Conservation (phyloP, 2,888 invertebrate genomes). For the Acanthococcus lagerstroemiae region DNA sequence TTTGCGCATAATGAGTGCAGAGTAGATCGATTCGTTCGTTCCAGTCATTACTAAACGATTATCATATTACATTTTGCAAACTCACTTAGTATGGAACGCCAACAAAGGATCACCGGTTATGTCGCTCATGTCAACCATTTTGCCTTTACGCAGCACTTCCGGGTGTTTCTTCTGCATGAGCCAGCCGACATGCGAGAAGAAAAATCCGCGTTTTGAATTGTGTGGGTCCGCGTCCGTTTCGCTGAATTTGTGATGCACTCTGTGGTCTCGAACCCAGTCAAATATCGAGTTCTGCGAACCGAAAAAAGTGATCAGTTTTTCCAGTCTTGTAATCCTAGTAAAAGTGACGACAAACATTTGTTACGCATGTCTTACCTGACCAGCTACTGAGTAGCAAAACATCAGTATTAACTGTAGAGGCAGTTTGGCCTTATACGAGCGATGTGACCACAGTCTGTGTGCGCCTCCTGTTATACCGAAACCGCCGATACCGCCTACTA, state of each 20-base stretch:
- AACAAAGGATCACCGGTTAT: slow-evolving; percentile 65
- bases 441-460: slow-evolving; percentile 91
- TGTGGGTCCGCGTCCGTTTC: slow-evolving; percentile 78
- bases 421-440: slow-evolving; percentile 88
- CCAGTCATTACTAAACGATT: too few species aligned
- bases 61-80: slow-evolving; percentile 37
- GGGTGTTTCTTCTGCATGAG: slow-evolving; percentile 81
- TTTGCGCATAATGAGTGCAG: too few species aligned
- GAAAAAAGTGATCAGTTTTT: background rate
- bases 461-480: slow-evolving; percentile 98
- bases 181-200: slow-evolving; percentile 91
- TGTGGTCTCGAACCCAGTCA: slow-evolving; percentile 66
- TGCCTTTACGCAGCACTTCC: slow-evolving; percentile 65
- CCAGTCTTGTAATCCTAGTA: background rate
- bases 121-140: slow-evolving; percentile 72
- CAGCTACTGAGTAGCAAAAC: slow-evolving; percentile 55
- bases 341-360: background rate
- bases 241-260: slow-evolving; percentile 61
- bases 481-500: slow-evolving; percentile 63
- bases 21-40: too few species aligned
- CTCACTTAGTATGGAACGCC: slow-evolving; percentile 64
- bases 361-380: slow-evolving; percentile 48
- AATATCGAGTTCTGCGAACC: slow-evolving; percentile 44
- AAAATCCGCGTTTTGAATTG: slow-evolving; percentile 71
- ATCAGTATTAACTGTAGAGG: slow-evolving; percentile 71